A percentile compares a stretch with the other conserved stretches of the same genome.
Conservation (phyloP, 2,113 vertebrate species). For the Calyptomena viridis region DNA sequence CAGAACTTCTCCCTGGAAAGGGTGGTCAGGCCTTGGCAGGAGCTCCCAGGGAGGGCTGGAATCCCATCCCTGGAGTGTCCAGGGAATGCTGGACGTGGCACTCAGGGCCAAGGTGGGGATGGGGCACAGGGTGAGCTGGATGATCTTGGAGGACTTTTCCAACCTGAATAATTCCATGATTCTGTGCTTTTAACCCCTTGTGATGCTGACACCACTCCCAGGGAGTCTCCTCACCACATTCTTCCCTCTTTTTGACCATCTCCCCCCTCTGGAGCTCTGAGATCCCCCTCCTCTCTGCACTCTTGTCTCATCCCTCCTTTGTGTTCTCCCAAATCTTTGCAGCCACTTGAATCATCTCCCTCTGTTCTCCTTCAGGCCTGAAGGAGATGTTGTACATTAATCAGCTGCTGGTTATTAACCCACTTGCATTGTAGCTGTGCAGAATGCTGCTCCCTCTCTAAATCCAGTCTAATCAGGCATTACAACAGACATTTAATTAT, state of each 20-base stretch:
- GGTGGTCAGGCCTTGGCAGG: rapidly evolving
- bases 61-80: neutral
- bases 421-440: neutral
- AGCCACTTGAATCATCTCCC: neutral
- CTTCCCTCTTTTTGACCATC: neutral
- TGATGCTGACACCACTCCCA: too few species aligned
- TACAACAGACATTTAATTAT: neutral
- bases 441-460: constrained; percentile 8
- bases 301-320: neutral
- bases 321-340: neutral
- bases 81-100: rapidly evolving
- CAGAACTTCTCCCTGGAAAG: neutral
- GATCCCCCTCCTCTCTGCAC: neutral
- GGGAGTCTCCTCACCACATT: too few species aligned
- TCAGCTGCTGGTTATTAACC: constrained; percentile 47
- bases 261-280: neutral
- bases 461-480: constrained; percentile 36
- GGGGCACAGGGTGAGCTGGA: rapidly evolving
- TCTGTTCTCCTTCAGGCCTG: neutral
- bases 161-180: rapidly evolving
- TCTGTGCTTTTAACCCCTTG: too few species aligned
- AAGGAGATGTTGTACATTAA: neutral
- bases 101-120: rapidly evolving
- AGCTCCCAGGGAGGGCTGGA: neutral
- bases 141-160: neutral